Evolutionary conservation across 1,140 invertebrate species (phyloP).

Genomic region (Drosophila kikkawai): DNA sequence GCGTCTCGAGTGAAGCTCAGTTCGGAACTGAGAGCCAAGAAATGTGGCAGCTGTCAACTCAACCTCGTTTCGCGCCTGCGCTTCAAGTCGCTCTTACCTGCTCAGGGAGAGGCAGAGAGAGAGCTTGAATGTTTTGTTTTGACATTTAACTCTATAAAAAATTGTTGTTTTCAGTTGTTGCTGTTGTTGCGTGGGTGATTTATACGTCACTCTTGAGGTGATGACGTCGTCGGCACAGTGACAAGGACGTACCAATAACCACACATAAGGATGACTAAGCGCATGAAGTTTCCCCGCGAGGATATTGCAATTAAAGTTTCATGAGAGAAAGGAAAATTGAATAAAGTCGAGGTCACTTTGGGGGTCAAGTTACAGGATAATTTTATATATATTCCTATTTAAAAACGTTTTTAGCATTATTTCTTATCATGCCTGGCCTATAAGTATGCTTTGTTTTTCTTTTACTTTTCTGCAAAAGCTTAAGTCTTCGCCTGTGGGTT

Average conservation of each 20-base stretch:
- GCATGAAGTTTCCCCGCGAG: background rate
- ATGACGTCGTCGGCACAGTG: slow-evolving; percentile 23
- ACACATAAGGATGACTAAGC: slow-evolving; percentile 34
- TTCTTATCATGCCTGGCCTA: no score
- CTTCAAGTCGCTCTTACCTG: background rate
- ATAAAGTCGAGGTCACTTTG: slow-evolving; percentile 1
- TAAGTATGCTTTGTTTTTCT: slow-evolving; percentile 9
- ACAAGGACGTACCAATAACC: slow-evolving; percentile 19
- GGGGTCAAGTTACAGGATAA: background rate
- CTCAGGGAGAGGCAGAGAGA: slow-evolving; percentile 1
- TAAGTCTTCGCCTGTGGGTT: background rate
- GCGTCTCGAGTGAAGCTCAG: slow-evolving; percentile 53
- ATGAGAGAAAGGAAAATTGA: background rate
- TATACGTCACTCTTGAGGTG: slow-evolving; percentile 37
- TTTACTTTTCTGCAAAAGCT: background rate
- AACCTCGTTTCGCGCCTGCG: slow-evolving; percentile 31
- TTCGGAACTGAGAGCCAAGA: slow-evolving; percentile 55
- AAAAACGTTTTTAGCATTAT: background rate
- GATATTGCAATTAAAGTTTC: slow-evolving; percentile 20
- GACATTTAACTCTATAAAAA: slow-evolving; percentile 41
- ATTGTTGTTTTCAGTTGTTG: slow-evolving; percentile 19
- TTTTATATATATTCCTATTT: background rate
- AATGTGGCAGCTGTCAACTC: slow-evolving; percentile 46
- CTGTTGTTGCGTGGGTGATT: slow-evolving; percentile 34
- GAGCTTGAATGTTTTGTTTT: slow-evolving; percentile 60